Percentiles rank a stretch among this genome's conserved stretches.
These are phyloP conservation scores for Aptenodytes forsteri DNA, from an alignment of 2,113 vertebrate genomes.

Conservation along the genomic window DNA sequence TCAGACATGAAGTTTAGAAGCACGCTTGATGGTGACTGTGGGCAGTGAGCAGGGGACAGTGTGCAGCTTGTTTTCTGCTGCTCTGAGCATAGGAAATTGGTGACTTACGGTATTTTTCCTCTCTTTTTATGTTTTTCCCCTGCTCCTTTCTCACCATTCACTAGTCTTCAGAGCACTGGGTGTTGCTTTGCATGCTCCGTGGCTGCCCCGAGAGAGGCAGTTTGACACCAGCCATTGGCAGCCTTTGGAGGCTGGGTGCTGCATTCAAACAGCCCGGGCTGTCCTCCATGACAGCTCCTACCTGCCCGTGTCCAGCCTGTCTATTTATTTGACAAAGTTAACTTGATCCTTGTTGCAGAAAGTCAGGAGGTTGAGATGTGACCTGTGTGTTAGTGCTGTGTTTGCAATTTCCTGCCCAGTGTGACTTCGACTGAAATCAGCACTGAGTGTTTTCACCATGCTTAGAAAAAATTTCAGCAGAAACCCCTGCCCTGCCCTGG, in stretches of 20 bases:
- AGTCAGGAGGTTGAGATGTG: background rate
- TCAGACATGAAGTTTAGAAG: background rate
- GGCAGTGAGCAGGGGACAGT: background rate
- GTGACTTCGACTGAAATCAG: background rate
- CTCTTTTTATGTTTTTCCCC: fast-evolving
- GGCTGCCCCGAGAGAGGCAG: background rate
- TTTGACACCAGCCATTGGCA: background rate
- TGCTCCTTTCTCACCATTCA: background rate
- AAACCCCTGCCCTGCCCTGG: background rate
- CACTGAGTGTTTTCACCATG: background rate
- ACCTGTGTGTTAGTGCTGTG: background rate
- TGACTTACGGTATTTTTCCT: background rate
- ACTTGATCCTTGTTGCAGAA: background rate
- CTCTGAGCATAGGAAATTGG: background rate
- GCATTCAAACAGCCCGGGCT: background rate
- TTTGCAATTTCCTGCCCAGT: background rate
- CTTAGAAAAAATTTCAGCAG: background rate
- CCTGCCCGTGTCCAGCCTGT: background rate
- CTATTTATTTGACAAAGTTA: background rate
- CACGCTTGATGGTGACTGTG: background rate
- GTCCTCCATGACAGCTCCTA: background rate
- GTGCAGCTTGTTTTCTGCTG: background rate
- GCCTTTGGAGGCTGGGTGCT: background rate
- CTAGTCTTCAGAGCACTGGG: background rate
- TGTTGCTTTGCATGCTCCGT: background rate